Evolutionary conservation across 2,888 invertebrate species (phyloP).

Genomic region (Nomada lathburiana): DNA sequence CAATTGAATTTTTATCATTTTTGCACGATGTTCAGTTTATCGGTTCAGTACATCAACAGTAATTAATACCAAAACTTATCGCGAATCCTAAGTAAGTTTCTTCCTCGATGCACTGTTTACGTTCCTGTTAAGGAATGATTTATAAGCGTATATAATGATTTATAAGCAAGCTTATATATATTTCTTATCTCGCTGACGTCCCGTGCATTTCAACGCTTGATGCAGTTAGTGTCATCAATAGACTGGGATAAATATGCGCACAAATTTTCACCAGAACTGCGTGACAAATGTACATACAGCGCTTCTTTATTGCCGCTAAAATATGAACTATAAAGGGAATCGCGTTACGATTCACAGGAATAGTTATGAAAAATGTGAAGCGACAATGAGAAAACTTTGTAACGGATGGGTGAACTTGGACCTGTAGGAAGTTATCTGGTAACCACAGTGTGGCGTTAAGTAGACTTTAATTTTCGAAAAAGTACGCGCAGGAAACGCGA

Average conservation of each 20-base stretch:
- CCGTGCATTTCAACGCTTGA: background rate
- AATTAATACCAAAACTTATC: slow-evolving; percentile 6
- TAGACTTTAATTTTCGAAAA: slow-evolving; percentile 31
- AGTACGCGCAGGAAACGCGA: slow-evolving; percentile 7
- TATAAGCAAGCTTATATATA: background rate
- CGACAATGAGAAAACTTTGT: slow-evolving; percentile 20
- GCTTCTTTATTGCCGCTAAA: no score
- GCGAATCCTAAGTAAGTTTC: background rate
- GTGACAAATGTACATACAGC: no score
- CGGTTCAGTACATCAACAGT: background rate
- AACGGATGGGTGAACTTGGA: slow-evolving; percentile 21
- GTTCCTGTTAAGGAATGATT: slow-evolving; percentile 17
- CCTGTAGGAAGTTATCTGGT: slow-evolving; percentile 6
- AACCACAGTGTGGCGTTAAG: slow-evolving; percentile 6
- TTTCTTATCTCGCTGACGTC: background rate
- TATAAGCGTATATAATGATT: slow-evolving; percentile 6
- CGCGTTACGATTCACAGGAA: background rate
- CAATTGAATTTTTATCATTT: background rate
- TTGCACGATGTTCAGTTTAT: background rate
- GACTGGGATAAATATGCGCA: background rate
- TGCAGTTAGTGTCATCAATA: no score
- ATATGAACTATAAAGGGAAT: background rate
- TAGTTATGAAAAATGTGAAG: slow-evolving; percentile 19
- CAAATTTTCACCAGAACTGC: background rate
- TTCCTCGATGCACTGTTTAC: background rate